These are phyloP conservation scores for Arbacia lixula DNA, from an alignment of 53 echinoderm and acorn worm species.

Conservation along the genomic window DNA sequence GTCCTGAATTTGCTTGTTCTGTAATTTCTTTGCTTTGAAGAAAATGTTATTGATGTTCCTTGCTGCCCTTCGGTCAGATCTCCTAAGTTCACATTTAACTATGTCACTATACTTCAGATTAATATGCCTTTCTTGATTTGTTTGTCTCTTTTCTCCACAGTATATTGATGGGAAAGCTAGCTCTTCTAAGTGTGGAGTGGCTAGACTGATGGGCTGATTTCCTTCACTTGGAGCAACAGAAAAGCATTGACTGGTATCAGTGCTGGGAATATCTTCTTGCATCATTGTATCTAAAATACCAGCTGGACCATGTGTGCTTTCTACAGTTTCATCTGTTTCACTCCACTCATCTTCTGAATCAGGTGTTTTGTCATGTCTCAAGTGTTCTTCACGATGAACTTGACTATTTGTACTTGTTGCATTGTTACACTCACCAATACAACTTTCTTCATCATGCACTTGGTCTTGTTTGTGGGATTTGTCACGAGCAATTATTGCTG, in stretches of 20 bases:
- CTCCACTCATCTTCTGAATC: slow-evolving; percentile 51
- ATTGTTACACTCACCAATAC: background rate
- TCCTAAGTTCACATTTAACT: slow-evolving; percentile 37
- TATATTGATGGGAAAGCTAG: slow-evolving; percentile 49
- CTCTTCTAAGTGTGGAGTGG: slow-evolving; percentile 19
- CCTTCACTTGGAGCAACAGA: slow-evolving; percentile 59
- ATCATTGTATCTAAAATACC: slow-evolving; percentile 58
- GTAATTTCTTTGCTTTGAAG: slow-evolving; percentile 57
- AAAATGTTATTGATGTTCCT: slow-evolving; percentile 53
- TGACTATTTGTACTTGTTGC: slow-evolving; percentile 16
- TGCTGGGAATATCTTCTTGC: background rate
- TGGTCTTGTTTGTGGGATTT: slow-evolving; percentile 24
- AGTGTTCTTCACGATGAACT: background rate
- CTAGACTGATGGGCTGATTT: slow-evolving; percentile 13
- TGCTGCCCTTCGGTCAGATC: slow-evolving; percentile 50
- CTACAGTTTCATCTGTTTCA: slow-evolving; percentile 43
- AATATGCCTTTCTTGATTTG: slow-evolving; percentile 8
- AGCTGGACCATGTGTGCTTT: slow-evolving; percentile 31
- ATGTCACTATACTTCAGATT: slow-evolving; percentile 46
- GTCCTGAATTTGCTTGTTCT: slow-evolving; percentile 59
- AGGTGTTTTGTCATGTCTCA: background rate
- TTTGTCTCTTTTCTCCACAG: slow-evolving; percentile 28
- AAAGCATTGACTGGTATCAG: slow-evolving; percentile 33
- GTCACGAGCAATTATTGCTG: background rate
- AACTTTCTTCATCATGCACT: background rate